phyloP scores from a whole-genome alignment of 1,140 invertebrate genomes.

The Wasmannia auropunctata region DNA sequence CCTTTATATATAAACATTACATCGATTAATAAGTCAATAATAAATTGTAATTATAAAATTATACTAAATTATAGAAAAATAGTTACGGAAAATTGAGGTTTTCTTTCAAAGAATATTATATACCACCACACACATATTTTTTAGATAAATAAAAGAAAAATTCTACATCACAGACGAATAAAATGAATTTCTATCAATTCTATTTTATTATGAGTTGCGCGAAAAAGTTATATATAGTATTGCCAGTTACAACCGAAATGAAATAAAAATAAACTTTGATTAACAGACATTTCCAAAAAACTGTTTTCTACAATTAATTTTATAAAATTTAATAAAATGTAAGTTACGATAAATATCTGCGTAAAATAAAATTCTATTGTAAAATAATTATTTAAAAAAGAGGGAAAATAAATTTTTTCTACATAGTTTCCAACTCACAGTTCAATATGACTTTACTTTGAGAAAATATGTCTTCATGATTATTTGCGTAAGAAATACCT shows the following conservation, averaged over 20 bases:
- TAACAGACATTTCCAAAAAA: not conserved
- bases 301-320: not conserved
- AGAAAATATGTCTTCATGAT: not conserved
- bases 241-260: not conserved
- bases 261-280: not conserved
- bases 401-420: not conserved
- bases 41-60: not conserved
- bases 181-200: slow-evolving; percentile 12
- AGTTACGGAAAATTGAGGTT: not conserved
- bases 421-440: not conserved
- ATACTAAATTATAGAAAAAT: not conserved
- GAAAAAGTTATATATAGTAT: not conserved
- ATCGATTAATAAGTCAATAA: not conserved
- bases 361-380: not conserved
- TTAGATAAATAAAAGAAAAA: not conserved
- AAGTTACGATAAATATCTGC: not conserved
- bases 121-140: not conserved
- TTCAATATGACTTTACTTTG: not conserved
- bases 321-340: slow-evolving; percentile 16
- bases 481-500: slow-evolving; percentile 19
- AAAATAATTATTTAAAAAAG: not conserved
- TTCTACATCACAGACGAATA: not conserved
- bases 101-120: not conserved
- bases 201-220: not conserved
- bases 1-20: not conserved